Conservation (phyloP, 2,113 vertebrate species). For the Tragelaphus strepsiceros region DNA sequence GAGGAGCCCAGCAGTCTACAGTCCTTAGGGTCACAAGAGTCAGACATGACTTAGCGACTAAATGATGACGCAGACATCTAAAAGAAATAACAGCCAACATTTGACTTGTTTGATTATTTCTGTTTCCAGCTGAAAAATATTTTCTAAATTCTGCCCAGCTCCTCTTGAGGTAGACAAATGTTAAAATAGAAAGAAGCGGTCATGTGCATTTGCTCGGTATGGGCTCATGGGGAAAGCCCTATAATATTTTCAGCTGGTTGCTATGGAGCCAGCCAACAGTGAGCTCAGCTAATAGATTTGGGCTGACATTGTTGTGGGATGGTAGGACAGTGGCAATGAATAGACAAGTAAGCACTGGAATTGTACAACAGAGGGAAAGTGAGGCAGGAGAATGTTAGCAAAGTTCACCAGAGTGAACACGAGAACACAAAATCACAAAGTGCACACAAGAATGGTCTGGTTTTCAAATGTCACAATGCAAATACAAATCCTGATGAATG, state of each 20-base stretch:
- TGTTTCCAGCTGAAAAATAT: conserved; percentile 6
- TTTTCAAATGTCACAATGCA: not conserved
- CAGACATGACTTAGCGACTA: not conserved
- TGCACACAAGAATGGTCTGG: not conserved
- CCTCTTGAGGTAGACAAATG: not conserved
- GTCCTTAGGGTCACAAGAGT: not conserved
- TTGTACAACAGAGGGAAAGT: not conserved
- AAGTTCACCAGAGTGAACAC: not conserved
- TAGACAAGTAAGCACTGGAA: not conserved
- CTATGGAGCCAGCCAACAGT: conserved; percentile 31
- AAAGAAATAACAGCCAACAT: not conserved
- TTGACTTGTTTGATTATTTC: conserved; percentile 39
- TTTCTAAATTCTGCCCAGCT: conserved; percentile 19
- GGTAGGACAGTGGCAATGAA: not conserved
- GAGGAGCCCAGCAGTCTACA: not conserved
- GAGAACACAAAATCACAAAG: not conserved
- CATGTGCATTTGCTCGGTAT: conserved; percentile 9
- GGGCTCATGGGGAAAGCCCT: conserved; percentile 29
- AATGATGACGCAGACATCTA: not conserved
- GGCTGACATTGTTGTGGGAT: not conserved
- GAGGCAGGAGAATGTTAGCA: not conserved
- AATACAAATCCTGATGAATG: not conserved
- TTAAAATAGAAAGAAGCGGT: conserved; percentile 45
- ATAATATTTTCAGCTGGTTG: conserved; percentile 44
- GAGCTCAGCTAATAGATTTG: not conserved